Evolutionary conservation across 2,113 vertebrate species (phyloP).

Genomic region (Ivindomyrus marchei): DNA sequence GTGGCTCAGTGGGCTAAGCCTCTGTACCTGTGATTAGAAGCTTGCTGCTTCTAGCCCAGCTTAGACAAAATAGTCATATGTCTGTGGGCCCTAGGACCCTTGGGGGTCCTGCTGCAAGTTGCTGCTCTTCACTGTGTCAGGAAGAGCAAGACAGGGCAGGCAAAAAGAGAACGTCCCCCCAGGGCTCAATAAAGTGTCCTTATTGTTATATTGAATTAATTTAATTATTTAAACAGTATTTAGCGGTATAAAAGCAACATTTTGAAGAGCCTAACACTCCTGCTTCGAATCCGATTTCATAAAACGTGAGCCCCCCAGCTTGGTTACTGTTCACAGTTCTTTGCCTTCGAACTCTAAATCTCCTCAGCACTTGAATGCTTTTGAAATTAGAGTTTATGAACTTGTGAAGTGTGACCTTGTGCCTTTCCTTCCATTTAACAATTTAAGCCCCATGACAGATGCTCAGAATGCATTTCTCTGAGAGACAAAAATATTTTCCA

Average conservation of each 20-base stretch:
- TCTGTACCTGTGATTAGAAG: background rate
- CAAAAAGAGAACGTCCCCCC: background rate
- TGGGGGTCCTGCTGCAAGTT: background rate
- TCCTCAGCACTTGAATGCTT: constrained; percentile 41
- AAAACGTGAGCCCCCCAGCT: background rate
- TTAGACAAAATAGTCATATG: background rate
- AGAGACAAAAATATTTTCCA: constrained; percentile 23
- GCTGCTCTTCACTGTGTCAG: background rate
- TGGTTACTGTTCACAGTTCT: background rate
- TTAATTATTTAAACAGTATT: background rate
- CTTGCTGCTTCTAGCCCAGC: background rate
- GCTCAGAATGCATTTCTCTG: background rate
- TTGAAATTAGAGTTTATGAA: constrained; percentile 54
- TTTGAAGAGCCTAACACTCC: background rate
- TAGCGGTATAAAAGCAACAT: background rate
- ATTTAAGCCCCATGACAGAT: constrained; percentile 38
- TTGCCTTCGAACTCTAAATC: constrained; percentile 25
- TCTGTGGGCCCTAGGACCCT: background rate
- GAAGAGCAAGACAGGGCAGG: background rate
- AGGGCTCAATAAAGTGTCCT: background rate
- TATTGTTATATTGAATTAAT: background rate
- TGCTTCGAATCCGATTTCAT: background rate
- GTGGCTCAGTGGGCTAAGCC: background rate
- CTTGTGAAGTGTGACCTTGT: constrained; percentile 44
- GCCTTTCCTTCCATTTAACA: constrained; percentile 48